These are phyloP conservation scores for Rhagium mordax DNA, from an alignment of 2,888 invertebrate genomes.

Conservation along the genomic window DNA sequence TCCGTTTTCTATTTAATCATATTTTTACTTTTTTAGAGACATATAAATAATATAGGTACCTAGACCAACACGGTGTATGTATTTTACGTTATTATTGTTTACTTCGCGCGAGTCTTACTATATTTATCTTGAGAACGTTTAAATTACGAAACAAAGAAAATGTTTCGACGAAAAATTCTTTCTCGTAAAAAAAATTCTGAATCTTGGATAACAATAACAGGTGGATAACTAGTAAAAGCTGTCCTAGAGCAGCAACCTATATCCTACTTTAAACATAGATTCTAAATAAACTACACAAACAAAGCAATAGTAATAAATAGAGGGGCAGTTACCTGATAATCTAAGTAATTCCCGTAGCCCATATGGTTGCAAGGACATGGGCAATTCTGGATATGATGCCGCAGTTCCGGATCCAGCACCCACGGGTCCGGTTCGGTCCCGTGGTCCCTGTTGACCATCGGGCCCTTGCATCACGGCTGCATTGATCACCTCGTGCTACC, in stretches of 20 bases:
- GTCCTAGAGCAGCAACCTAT: neutral
- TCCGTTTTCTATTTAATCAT: too few relatives aligned
- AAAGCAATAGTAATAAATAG: constrained; percentile 7
- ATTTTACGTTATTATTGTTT: neutral
- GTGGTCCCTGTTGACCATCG: constrained; percentile 66
- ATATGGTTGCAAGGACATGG: constrained; percentile 94
- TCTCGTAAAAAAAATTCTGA: neutral
- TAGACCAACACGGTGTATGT: too few relatives aligned
- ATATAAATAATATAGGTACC: too few relatives aligned
- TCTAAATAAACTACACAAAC: neutral
- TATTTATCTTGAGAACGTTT: neutral
- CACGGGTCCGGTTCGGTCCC: constrained; percentile 67
- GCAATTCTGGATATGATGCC: constrained; percentile 91
- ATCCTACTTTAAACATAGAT: neutral
- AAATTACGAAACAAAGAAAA: neutral
- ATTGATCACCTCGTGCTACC: constrained; percentile 50
- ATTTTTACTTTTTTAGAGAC: too few relatives aligned
- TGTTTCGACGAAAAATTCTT: neutral
- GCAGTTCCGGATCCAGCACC: constrained; percentile 84
- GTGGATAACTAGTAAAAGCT: neutral
- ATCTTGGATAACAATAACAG: too few relatives aligned
- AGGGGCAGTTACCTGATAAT: constrained; percentile 81
- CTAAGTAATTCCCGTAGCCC: constrained; percentile 94
- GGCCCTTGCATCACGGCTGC: constrained; percentile 64
- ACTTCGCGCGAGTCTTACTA: neutral